phyloP scores from a whole-genome alignment of 2,888 invertebrate genomes.

The Spisula subtruncata region DNA sequence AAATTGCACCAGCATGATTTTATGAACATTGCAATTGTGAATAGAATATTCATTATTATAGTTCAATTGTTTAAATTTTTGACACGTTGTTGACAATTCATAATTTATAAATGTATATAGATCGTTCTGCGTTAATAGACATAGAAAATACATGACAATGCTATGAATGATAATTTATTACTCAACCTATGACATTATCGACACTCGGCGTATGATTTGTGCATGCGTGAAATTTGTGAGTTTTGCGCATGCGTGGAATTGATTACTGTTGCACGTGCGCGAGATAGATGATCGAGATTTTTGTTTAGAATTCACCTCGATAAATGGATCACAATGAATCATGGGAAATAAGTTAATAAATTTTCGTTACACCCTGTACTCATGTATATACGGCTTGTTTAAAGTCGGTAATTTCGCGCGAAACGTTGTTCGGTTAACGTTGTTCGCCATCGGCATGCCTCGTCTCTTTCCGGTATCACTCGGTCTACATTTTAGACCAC shows the following conservation, averaged over 20 bases:
- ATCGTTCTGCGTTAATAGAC: neutral
- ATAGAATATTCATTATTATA: too few species aligned
- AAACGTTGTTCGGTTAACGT: neutral
- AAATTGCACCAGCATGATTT: neutral
- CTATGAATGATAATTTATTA: neutral
- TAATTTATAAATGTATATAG: neutral
- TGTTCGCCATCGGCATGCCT: neutral
- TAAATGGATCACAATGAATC: neutral
- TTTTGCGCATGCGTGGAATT: neutral
- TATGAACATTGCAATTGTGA: neutral
- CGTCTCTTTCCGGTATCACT: constrained; percentile 3
- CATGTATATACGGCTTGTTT: too few species aligned
- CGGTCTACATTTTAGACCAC: neutral
- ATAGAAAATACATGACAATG: neutral
- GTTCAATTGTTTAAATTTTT: too few species aligned
- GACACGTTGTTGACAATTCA: neutral
- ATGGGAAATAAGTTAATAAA: neutral
- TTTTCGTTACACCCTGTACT: too few species aligned
- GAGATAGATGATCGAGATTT: neutral
- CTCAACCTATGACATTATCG: neutral
- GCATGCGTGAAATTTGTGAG: neutral
- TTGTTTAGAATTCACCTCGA: neutral
- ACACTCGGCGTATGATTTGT: neutral
- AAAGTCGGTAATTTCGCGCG: too few species aligned
- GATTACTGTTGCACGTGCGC: neutral